These are phyloP conservation scores for Zaprionus lineosus DNA, from an alignment of 2,888 invertebrate species.

Conservation along the genomic window DNA sequence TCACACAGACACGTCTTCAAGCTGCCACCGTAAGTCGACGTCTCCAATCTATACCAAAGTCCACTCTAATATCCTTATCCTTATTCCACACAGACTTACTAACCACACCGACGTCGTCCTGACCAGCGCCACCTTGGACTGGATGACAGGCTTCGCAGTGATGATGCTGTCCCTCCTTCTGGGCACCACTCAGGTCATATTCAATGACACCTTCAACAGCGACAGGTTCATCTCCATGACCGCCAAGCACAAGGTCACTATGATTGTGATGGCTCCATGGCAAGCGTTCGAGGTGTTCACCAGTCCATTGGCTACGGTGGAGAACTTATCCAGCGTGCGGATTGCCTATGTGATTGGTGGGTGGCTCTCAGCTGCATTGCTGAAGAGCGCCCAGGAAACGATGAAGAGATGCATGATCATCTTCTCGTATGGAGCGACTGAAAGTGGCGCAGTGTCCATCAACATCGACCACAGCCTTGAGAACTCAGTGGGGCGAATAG, in stretches of 20 bases:
- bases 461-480: slow-evolving; percentile 35
- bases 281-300: slow-evolving; percentile 49
- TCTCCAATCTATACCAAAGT: no score
- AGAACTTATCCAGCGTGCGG: slow-evolving; percentile 29
- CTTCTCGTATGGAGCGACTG: slow-evolving; percentile 59
- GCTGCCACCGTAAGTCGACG: slow-evolving; percentile 43
- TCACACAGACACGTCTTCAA: slow-evolving; percentile 43
- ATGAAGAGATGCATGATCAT: slow-evolving; percentile 34
- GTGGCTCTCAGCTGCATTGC: slow-evolving; percentile 28
- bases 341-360: slow-evolving; percentile 48
- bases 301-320: slow-evolving; percentile 35
- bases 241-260: slow-evolving; percentile 56
- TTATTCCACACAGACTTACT: slow-evolving; percentile 25
- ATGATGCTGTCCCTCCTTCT: slow-evolving; percentile 33
- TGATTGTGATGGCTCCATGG: slow-evolving; percentile 55
- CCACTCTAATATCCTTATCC: no score
- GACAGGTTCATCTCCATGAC: slow-evolving; percentile 53
- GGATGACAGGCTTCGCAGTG: slow-evolving; percentile 61
- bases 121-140: slow-evolving; percentile 67
- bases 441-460: slow-evolving; percentile 47
- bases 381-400: slow-evolving; percentile 30
- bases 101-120: slow-evolving; percentile 37
- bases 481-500: slow-evolving; percentile 64
- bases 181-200: slow-evolving; percentile 62
- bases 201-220: slow-evolving; percentile 52